Conservation (phyloP, 2,888 invertebrate genomes). For the Hyppa rectilinea region DNA sequence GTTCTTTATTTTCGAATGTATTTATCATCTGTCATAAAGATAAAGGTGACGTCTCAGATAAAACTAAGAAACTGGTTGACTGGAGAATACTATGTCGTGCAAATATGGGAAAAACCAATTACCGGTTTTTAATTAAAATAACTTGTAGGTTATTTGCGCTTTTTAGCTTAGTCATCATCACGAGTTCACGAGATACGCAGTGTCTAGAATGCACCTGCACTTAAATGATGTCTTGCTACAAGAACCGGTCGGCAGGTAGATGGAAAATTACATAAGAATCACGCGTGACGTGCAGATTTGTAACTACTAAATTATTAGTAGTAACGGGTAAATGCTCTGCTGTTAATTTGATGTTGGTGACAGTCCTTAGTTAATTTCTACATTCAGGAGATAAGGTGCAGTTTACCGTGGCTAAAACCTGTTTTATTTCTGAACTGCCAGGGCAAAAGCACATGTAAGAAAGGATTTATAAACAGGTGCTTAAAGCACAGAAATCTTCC, state of each 20-base stretch:
- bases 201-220: conserved; percentile 1
- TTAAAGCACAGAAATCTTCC: no score
- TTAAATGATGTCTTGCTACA: conserved; percentile 11
- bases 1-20: conserved; percentile 11
- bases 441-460: neutral
- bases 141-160: neutral
- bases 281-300: neutral
- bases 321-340: neutral
- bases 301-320: neutral
- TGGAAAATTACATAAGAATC: neutral
- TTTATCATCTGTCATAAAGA: conserved; percentile 4
- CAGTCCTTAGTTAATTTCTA: neutral
- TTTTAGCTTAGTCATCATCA: neutral
- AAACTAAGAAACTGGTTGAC: neutral
- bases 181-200: neutral
- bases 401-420: neutral
- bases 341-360: neutral
- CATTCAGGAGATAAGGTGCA: neutral
- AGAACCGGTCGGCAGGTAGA: neutral
- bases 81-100: neutral
- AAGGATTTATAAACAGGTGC: no score
- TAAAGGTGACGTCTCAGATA: conserved; percentile 10
- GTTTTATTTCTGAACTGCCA: neutral
- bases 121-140: neutral
- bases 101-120: neutral